Base-by-base conservation (phyloP, 1,140 invertebrate genomes). In the Copidosoma floridanum region DNA sequence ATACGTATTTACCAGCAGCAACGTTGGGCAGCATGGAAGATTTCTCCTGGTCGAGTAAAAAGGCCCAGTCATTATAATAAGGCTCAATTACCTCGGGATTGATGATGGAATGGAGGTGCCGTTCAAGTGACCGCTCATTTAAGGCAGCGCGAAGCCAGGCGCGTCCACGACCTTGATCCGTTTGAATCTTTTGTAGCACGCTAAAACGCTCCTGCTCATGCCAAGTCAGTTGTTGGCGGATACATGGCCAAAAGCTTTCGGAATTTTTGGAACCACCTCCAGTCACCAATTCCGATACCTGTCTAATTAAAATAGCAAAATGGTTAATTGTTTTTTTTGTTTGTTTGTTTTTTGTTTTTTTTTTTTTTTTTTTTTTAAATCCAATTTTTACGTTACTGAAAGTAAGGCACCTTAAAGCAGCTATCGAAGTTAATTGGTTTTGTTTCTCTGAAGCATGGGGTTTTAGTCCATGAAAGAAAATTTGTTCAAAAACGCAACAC, bases 111-210 rank as follows among this genome's bases (percentile, higher is more conserved):
- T 91, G 86, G 65, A 94, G 83, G 79, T 89, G 92, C 72, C 92
- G 85, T 78, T 95, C 93, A 16, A 97, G 80, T 2, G 91, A 93
- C 68, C 90, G 84, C 77, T 97, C 94, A 83, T 96, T 96, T 10
- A 96, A 80, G 23, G 91, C 82, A 32, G 92, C 89, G 69, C 94
- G 78, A 14, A 96, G 81, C 89, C 94, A 97, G 16, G 93, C 91
- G 76, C 91, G 83, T 14, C 92, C 93, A 64, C 90, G 82, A 18
- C 92, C 92, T 57, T 85, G 82, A 77, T 94, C 91, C 18, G 90
- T 92, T 65, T 86, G 87, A 14, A 96, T 88, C 66, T 89, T 86
- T 68, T 89, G 86, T 26, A 96, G 79, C n/a, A 89, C 82, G 61
- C 85, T 83, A 75, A 92, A 95, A 61, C 94, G 83, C 72, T 95